A percentile compares a stretch with the other conserved stretches of the same genome.
These are phyloP conservation scores for Ailurus styani DNA, from an alignment of 2,113 vertebrate species.

Conservation along the genomic window DNA sequence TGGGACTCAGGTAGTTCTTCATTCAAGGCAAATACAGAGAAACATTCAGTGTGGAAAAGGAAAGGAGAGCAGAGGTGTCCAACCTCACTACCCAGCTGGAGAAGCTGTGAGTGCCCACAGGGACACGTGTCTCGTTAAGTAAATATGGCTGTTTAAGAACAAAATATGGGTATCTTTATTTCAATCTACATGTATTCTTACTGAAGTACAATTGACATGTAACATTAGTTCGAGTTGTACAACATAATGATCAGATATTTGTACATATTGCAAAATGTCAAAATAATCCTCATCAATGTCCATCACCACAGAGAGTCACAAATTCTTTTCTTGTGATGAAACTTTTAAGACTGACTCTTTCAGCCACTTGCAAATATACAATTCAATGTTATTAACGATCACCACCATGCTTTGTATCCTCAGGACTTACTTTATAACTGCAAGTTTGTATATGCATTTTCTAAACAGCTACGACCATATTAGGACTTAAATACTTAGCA, in stretches of 20 bases:
- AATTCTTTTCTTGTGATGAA: neutral
- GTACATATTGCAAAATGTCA: neutral
- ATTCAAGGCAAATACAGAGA: neutral
- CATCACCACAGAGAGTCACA: neutral
- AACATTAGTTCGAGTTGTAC: neutral
- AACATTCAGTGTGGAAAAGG: neutral
- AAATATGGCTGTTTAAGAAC: neutral
- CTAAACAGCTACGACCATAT: neutral
- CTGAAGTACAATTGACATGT: neutral
- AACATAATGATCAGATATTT: neutral
- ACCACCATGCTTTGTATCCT: neutral
- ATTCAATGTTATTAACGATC: neutral
- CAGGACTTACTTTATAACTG: neutral
- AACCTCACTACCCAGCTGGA: neutral
- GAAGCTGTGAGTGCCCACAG: neutral
- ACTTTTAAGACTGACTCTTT: neutral
- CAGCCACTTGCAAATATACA: neutral
- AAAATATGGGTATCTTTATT: neutral
- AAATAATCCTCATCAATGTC: neutral
- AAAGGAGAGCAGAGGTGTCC: neutral
- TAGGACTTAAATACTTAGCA: neutral
- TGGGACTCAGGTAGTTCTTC: neutral
- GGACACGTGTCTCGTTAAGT: neutral
- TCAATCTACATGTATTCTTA: neutral
- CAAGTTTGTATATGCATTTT: neutral